A percentile compares a stretch with the other conserved stretches of the same genome.
Conservation (phyloP, 2,888 invertebrate species). For the Pterobdella sp. region DNA sequence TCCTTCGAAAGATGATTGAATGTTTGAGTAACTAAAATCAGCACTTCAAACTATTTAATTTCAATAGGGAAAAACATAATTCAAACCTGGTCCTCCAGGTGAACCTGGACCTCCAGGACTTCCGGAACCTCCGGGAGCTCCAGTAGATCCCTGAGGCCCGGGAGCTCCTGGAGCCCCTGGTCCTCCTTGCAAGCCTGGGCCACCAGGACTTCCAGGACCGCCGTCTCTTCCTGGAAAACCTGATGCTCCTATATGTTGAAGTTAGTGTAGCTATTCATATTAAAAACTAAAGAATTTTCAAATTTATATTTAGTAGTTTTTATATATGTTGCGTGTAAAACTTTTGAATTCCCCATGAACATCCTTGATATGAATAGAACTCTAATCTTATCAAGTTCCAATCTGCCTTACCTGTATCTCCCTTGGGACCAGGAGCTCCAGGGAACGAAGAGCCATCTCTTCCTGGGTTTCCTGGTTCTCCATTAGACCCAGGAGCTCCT, state of each 20-base stretch:
- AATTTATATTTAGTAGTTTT: too few species aligned
- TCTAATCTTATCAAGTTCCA: too few species aligned
- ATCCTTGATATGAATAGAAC: too few species aligned
- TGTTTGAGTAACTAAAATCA: too few species aligned
- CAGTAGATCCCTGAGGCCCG: neutral
- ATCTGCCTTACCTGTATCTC: neutral
- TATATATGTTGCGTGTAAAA: too few species aligned
- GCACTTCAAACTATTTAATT: too few species aligned
- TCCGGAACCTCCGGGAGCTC: neutral
- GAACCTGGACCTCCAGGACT: neutral
- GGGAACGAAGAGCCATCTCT: neutral
- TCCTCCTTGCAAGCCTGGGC: slow-evolving; percentile 15
- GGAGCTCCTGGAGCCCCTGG: neutral
- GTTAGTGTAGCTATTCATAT: too few species aligned
- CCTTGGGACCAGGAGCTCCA: neutral
- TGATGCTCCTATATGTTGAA: too few species aligned
- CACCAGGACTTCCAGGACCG: slow-evolving; percentile 7
- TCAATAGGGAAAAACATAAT: too few species aligned
- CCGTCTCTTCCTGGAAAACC: neutral
- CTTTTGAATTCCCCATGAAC: too few species aligned
- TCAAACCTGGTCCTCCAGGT: neutral
- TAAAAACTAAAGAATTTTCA: too few species aligned
- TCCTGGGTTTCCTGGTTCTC: neutral
- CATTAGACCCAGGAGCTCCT: neutral
- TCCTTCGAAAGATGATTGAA: too few species aligned